A percentile compares a stretch with the other conserved stretches of the same genome.
phyloP scores from a whole-genome alignment of 1,140 invertebrate genomes.

The Eulimnadia texana region DNA sequence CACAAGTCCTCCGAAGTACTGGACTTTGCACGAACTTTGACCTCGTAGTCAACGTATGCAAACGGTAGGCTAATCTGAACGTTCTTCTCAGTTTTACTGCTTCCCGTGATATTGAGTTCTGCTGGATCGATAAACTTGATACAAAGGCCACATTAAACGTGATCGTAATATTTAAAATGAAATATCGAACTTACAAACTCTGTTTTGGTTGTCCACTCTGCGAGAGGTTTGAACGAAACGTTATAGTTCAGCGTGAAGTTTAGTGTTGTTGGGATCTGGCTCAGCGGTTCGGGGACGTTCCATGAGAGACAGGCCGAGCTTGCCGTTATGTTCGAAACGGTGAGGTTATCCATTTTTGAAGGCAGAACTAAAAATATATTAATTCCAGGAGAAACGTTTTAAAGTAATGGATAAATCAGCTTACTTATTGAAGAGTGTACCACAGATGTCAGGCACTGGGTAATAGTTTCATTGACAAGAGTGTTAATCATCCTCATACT shows the following conservation, averaged over 20 bases:
- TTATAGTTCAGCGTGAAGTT: background rate
- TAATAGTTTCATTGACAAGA: background rate
- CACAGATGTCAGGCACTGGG: background rate
- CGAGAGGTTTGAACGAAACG: no score
- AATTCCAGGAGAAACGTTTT: background rate
- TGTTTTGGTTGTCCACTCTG: no score
- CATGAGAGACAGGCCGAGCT: background rate
- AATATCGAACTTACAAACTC: no score
- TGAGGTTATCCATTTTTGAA: background rate
- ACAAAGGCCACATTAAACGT: no score
- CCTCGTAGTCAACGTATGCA: background rate
- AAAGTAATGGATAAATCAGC: background rate
- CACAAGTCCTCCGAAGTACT: background rate
- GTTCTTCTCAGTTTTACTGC: background rate
- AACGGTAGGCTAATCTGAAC: background rate
- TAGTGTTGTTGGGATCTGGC: background rate
- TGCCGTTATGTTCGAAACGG: background rate
- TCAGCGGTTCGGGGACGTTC: background rate
- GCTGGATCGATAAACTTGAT: no score
- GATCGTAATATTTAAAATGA: no score
- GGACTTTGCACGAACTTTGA: background rate
- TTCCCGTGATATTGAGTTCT: no score
- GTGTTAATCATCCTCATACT: background rate
- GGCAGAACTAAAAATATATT: background rate
- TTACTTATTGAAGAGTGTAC: background rate